These are phyloP conservation scores for Paramisgurnus dabryanus DNA, from an alignment of 2,113 vertebrate genomes.

Conservation along the genomic window DNA sequence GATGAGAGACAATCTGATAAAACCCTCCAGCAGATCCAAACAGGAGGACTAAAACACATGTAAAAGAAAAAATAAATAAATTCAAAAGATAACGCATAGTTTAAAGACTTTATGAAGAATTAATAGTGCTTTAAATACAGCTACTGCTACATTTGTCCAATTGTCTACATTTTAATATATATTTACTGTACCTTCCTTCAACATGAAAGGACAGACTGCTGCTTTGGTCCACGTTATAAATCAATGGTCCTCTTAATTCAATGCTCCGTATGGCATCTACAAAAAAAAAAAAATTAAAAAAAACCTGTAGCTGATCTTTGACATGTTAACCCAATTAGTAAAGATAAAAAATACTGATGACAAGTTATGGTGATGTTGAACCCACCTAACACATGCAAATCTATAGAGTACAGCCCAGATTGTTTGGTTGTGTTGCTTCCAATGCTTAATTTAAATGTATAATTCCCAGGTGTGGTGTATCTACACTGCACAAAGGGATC, in stretches of 20 bases:
- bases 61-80: constrained; percentile 9
- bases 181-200: constrained; percentile 82
- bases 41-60: constrained; percentile 74
- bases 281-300: constrained; percentile 33
- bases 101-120: not conserved
- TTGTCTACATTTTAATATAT: not conserved
- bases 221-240: constrained; percentile 76
- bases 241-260: constrained; percentile 74
- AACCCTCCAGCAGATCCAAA: constrained; percentile 85
- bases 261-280: constrained; percentile 83
- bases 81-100: not conserved
- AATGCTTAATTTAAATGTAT: constrained; percentile 75
- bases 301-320: not conserved
- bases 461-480: constrained; percentile 73
- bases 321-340: not conserved
- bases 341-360: not conserved
- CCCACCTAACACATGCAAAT: constrained; percentile 80
- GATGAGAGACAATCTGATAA: constrained; percentile 75
- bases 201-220: constrained; percentile 77
- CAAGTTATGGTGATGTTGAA: constrained; percentile 8
- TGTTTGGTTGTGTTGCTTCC: constrained; percentile 67
- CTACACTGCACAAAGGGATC: constrained; percentile 75
- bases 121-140: too few relatives aligned
- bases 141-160: not conserved
- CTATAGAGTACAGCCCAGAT: constrained; percentile 69